phyloP scores from a whole-genome alignment of 1,140 invertebrate species.

The Trichoplusia ni region DNA sequence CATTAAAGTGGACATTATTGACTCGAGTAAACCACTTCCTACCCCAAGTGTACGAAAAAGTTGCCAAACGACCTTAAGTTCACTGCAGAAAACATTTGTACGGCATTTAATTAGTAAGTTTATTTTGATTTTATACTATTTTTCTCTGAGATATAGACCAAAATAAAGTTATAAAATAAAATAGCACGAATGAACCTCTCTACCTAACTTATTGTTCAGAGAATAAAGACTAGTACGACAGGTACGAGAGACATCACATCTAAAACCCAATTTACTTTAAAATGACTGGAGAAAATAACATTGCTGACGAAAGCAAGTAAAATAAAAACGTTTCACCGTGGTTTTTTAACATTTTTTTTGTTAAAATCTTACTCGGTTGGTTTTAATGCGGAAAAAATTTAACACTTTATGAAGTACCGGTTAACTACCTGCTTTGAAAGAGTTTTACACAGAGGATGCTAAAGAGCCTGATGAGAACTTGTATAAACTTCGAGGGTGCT shows the following conservation, averaged over 20 bases:
- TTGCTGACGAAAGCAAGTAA: not conserved
- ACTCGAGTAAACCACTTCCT: no score
- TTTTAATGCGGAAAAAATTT: slow-evolving; percentile 28
- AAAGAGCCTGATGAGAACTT: slow-evolving; percentile 26
- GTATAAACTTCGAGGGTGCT: slow-evolving; percentile 12
- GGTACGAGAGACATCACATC: slow-evolving; percentile 21
- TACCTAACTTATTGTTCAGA: slow-evolving; percentile 2
- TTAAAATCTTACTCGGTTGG: not conserved
- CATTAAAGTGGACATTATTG: no score
- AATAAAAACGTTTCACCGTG: not conserved
- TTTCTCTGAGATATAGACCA: no score
- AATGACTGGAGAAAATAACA: slow-evolving; percentile 9
- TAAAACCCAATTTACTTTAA: slow-evolving; percentile 23
- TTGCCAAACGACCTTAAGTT: no score
- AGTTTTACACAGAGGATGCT: slow-evolving; percentile 27
- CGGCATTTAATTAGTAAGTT: no score
- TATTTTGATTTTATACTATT: no score
- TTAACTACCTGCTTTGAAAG: slow-evolving; percentile 33
- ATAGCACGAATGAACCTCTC: not conserved
- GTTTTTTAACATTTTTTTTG: not conserved
- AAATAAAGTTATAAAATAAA: no score
- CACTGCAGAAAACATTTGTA: no score
- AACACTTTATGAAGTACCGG: slow-evolving; percentile 29
- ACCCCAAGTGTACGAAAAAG: no score
- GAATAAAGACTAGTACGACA: slow-evolving; percentile 11